Conservation (phyloP, 2,888 invertebrate species). For the Drosophila kanekoi region DNA sequence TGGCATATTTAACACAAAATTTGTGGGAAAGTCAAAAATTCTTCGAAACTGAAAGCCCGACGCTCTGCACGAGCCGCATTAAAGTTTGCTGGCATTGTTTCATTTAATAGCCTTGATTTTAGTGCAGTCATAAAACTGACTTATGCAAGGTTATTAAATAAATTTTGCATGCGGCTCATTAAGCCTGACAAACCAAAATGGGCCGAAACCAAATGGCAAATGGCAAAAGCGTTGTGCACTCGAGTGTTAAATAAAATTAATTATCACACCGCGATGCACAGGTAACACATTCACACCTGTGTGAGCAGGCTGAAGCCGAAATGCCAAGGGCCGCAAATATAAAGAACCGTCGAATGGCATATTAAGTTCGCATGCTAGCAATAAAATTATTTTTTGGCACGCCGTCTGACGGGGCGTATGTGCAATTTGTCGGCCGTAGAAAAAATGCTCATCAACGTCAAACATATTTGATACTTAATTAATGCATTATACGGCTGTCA, state of each 20-base stretch:
- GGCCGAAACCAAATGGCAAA: conserved; percentile 21
- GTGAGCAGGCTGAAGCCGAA: neutral
- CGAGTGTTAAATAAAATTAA: conserved; percentile 59
- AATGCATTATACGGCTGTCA: conserved; percentile 49
- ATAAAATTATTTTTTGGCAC: conserved; percentile 19
- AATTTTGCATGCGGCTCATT: conserved; percentile 74
- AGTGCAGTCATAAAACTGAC: conserved; percentile 58
- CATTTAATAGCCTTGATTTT: conserved; percentile 45
- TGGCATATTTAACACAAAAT: conserved; percentile 4
- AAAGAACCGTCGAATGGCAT: conserved; percentile 16
- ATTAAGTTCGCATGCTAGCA: conserved; percentile 14
- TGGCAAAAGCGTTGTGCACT: conserved; percentile 33
- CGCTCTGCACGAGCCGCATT: neutral
- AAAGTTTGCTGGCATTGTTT: neutral
- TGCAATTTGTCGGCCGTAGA: conserved; percentile 12
- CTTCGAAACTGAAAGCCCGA: neutral
- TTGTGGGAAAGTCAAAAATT: neutral
- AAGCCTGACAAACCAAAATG: conserved; percentile 44
- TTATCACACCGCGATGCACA: conserved; percentile 24
- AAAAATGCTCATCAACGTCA: conserved; percentile 32
- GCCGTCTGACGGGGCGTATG: conserved; percentile 42
- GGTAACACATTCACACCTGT: conserved; percentile 45
- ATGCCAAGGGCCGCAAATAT: conserved; percentile 25
- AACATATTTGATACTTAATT: conserved; percentile 51
- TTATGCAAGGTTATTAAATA: conserved; percentile 70